Evolutionary conservation across 2,888 invertebrate genomes (phyloP).

Genomic region (Temnothorax ravouxi): DNA sequence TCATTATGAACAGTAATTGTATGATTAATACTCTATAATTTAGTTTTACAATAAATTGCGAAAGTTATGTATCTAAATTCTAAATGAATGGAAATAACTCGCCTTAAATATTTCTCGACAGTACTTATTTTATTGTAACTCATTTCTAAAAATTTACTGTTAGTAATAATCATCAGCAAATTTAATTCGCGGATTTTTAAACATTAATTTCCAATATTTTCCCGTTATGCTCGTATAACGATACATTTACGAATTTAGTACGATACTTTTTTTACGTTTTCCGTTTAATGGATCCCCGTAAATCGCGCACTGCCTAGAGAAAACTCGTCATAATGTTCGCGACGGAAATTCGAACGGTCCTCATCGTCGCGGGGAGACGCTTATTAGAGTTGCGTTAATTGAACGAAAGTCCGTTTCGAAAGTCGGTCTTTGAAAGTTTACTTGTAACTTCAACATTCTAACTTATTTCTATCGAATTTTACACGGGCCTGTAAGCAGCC

Average conservation of each 20-base stretch:
- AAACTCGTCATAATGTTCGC: not conserved
- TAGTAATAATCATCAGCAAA: not conserved
- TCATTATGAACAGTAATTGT: constrained; percentile 12
- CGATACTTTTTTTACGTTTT: not conserved
- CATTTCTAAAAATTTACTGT: not conserved
- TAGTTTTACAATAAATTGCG: not conserved
- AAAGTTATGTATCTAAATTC: constrained; percentile 11
- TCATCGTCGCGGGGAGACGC: not conserved
- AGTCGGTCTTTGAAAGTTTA: constrained; percentile 16
- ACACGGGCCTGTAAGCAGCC: constrained; percentile 40
- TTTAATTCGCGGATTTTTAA: not conserved
- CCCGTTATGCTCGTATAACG: not conserved
- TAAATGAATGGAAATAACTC: constrained; percentile 4
- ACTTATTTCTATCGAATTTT: constrained; percentile 49
- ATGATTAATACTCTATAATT: not conserved
- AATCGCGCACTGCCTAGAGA: not conserved
- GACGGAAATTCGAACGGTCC: not conserved
- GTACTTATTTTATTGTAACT: not conserved
- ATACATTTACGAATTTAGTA: constrained; percentile 27
- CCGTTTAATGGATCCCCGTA: not conserved
- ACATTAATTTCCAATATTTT: not conserved
- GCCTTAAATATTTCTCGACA: constrained; percentile 11
- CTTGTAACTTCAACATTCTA: constrained; percentile 9
- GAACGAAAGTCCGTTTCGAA: constrained; percentile 7
- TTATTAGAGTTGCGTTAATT: constrained; percentile 37